Evolutionary conservation across 2,113 vertebrate species (phyloP), one percentile per base, ranked within the genome.

Genomic region (Centrocercus urophasianus): DNA sequence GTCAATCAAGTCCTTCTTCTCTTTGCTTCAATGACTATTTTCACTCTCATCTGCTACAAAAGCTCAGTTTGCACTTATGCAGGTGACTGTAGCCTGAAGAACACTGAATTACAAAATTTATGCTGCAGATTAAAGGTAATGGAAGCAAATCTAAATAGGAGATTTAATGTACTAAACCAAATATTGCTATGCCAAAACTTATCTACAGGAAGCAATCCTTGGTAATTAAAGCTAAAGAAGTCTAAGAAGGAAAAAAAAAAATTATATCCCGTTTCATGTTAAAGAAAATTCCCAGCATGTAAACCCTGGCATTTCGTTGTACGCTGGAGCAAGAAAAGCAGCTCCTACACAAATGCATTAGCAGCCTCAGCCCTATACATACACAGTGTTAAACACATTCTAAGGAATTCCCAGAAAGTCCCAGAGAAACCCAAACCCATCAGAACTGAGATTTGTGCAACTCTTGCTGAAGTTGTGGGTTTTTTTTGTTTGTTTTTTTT

Each of bases 71-170:
- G 6, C 42, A 73, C 45, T 87, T 82, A 76, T 8, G 30, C 17
- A 3, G 13, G 40, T 59, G 24, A 75, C 36, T 82, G 25, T 2
- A 83, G 27, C 32, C 54, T 89, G 22, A 86, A 94, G 81, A 90
- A 92, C 76, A 8, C 32, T 80, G 48, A 79, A 66, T 80, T 27
- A 70, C 38, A 22, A 25, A 87, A 71, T 59, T 91, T 87, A 85
- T 40, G 28, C 45, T 70, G 63, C 18, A 59, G 45, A 63, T 70
- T 89, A 82, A 79, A 81, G 34, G 70, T 34, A 83, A 91, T 0
- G 0, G 40, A 71, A 66, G 83, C 4, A 83, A 77, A 74, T 27
- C 25, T 71, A 90, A 86, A 48, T 47, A 36, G 38, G 18, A 89
- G 34, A 79, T 38, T 54, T 54, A 92, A 87, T 54, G 36, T 70